A percentile compares a stretch with the other conserved stretches of the same genome.
These are phyloP conservation scores for Sylvia atricapilla DNA, from an alignment of 2,113 vertebrate species.

Conservation along the genomic window DNA sequence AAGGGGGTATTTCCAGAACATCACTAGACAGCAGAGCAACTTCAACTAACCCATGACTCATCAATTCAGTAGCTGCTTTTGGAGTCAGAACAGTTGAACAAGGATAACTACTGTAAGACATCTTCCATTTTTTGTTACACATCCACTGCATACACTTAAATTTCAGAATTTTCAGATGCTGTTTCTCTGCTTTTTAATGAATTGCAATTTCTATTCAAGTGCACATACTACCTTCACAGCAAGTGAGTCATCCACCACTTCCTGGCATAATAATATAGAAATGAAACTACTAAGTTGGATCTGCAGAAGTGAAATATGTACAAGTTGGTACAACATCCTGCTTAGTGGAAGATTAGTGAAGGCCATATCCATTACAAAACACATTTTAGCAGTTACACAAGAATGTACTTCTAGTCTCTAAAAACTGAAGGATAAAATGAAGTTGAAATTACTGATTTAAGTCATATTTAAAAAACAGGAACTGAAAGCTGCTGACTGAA, in stretches of 20 bases:
- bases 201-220: background rate
- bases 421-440: background rate
- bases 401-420: background rate
- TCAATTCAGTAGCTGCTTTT: background rate
- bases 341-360: background rate
- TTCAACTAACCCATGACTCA: background rate
- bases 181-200: background rate
- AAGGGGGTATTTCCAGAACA: background rate
- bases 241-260: conserved; percentile 7
- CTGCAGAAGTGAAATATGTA: background rate
- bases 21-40: background rate
- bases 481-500: background rate
- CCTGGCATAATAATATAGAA: background rate
- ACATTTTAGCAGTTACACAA: background rate
- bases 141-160: background rate
- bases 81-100: background rate
- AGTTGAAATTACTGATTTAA: background rate
- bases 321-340: background rate
- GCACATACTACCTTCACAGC: background rate
- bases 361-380: background rate
- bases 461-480: background rate
- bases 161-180: background rate
- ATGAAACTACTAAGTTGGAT: background rate
- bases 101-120: background rate
- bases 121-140: background rate